Conservation (phyloP, 1,140 invertebrate species). For the Scylla paramamosain region DNA sequence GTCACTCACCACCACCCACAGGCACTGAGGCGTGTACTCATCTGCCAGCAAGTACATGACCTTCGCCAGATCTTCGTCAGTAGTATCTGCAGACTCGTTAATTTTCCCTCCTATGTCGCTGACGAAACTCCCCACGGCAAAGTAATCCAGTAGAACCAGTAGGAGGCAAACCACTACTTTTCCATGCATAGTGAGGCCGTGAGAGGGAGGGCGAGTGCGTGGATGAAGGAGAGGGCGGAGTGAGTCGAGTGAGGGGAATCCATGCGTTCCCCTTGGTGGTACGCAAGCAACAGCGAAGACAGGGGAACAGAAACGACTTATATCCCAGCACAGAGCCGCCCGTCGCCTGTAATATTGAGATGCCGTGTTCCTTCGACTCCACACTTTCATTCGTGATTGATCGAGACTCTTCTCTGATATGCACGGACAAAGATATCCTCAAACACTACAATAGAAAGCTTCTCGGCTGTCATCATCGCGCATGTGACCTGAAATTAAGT, state of each 20-base stretch:
- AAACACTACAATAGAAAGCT: neutral
- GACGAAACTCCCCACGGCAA: neutral
- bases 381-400: neutral
- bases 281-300: neutral
- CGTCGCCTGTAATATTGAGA: neutral
- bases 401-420: neutral
- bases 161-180: neutral
- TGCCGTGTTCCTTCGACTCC: neutral
- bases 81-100: no score
- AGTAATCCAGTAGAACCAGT: neutral
- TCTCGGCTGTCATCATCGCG: neutral
- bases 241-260: neutral
- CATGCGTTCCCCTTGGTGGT: neutral
- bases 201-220: neutral
- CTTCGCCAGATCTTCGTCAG: neutral
- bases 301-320: neutral
- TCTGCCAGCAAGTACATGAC: conserved; percentile 39
- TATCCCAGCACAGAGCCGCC: neutral
- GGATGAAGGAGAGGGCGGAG: neutral
- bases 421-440: neutral
- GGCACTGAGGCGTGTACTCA: conserved; percentile 47
- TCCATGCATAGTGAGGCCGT: neutral
- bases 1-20: conserved; percentile 45
- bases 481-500: neutral
- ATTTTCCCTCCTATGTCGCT: no score